A percentile compares a stretch with the other conserved stretches of the same genome.
Conservation (phyloP, 2,797 vertebrate genomes). For the Philypnodon macrostomus region DNA sequence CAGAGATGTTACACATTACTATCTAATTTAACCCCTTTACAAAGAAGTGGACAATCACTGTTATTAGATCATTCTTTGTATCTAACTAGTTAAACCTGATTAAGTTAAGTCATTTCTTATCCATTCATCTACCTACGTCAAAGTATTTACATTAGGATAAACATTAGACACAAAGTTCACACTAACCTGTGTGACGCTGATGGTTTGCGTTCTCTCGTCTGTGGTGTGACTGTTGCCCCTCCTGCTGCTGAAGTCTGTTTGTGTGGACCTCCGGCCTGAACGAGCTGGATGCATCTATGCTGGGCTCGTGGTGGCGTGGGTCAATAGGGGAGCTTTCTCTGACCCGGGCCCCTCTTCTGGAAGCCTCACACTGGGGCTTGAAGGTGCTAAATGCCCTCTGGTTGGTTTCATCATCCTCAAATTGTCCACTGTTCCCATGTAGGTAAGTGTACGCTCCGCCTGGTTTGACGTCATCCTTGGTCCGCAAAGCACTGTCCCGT, state of each 20-base stretch:
- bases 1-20: no score
- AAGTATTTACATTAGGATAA: no score
- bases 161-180: neutral
- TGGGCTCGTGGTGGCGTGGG: slow-evolving; percentile 24
- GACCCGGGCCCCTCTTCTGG: slow-evolving; percentile 57
- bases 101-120: no score
- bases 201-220: slow-evolving; percentile 50
- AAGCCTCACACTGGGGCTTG: slow-evolving; percentile 63
- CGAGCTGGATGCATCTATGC: slow-evolving; percentile 65
- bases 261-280: slow-evolving; percentile 57
- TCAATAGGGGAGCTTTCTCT: slow-evolving; percentile 58
- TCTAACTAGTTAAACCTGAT: no score
- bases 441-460: slow-evolving; percentile 53
- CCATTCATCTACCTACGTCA: no score
- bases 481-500: slow-evolving; percentile 60
- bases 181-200: slow-evolving; percentile 68
- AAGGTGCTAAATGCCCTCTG: slow-evolving; percentile 70
- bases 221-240: slow-evolving; percentile 38
- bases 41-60: no score
- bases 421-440: slow-evolving; percentile 37
- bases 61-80: no score
- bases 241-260: slow-evolving; percentile 50
- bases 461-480: slow-evolving; percentile 38
- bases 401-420: slow-evolving; percentile 50
- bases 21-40: no score